Conservation (phyloP, 2,888 invertebrate species). For the Lochmaea crataegi region DNA sequence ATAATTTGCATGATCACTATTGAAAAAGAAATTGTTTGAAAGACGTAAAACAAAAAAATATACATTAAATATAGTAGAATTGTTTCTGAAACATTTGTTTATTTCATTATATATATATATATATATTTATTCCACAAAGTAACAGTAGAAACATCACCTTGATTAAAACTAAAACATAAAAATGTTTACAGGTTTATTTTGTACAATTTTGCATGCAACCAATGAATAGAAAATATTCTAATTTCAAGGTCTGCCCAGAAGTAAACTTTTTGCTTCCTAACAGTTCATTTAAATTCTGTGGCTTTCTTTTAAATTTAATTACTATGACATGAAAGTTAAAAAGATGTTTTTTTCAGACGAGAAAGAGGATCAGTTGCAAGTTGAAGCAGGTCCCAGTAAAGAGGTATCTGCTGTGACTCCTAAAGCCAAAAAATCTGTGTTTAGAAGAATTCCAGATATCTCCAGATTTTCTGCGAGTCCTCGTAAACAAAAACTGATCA, state of each 20-base stretch:
- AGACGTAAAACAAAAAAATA: no score
- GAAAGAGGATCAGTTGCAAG: neutral
- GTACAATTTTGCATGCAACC: no score
- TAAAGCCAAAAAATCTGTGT: conserved; percentile 9
- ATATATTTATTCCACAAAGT: no score
- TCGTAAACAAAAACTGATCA: conserved; percentile 6
- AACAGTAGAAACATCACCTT: no score
- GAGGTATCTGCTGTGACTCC: conserved; percentile 1
- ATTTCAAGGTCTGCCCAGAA: neutral
- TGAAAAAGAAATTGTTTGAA: no score
- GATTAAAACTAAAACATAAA: no score
- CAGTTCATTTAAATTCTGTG: neutral
- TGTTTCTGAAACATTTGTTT: no score
- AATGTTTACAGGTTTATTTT: no score
- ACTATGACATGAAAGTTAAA: neutral
- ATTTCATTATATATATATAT: no score
- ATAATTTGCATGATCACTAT: no score
- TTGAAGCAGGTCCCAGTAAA: neutral
- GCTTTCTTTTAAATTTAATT: neutral
- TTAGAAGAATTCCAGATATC: conserved; percentile 11
- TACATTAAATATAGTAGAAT: no score
- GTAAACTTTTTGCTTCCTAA: neutral
- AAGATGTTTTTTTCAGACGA: neutral
- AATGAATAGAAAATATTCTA: neutral
- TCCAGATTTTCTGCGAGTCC: conserved; percentile 15